Conservation (phyloP, 2,888 invertebrate genomes). For the Drosophila phalerata region DNA sequence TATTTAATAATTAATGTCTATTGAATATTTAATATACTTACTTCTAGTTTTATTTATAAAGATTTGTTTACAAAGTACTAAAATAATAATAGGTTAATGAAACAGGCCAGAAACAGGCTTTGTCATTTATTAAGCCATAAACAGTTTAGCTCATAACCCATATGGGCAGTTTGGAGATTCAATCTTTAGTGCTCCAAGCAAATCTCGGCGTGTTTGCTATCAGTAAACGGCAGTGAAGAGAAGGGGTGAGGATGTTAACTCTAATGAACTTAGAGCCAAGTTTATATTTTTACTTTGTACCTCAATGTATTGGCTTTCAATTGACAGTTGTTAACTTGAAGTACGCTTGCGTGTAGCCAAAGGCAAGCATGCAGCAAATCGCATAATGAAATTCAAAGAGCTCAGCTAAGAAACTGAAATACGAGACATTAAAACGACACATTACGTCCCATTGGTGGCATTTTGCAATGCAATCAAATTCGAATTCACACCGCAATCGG, state of each 20-base stretch:
- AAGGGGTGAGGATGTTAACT: constrained; percentile 28
- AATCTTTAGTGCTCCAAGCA: constrained; percentile 8
- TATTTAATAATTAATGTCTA: neutral
- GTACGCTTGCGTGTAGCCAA: constrained; percentile 38
- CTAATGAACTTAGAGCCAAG: constrained; percentile 39
- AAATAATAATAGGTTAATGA: neutral
- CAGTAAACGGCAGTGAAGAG: constrained; percentile 2
- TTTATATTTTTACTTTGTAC: constrained; percentile 34
- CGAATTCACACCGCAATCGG: constrained; percentile 54
- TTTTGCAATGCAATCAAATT: constrained; percentile 63
- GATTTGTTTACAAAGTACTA: neutral
- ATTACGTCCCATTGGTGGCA: constrained; percentile 59
- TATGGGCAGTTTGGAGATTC: constrained; percentile 13
- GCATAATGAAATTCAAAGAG: constrained; percentile 64
- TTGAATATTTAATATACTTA: neutral
- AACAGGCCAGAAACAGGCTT: neutral
- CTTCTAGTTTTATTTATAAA: neutral
- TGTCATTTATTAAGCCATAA: constrained; percentile 11
- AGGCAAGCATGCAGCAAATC: constrained; percentile 31
- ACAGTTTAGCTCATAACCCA: constrained; percentile 10
- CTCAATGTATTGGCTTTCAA: constrained; percentile 67
- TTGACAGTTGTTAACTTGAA: constrained; percentile 53
- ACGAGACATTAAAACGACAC: constrained; percentile 63
- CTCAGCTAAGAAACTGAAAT: constrained; percentile 45
- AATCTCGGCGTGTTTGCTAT: constrained; percentile 17